phyloP scores from a whole-genome alignment of 2,113 vertebrate species.

The Cryptomyrus ogoouensis region DNA sequence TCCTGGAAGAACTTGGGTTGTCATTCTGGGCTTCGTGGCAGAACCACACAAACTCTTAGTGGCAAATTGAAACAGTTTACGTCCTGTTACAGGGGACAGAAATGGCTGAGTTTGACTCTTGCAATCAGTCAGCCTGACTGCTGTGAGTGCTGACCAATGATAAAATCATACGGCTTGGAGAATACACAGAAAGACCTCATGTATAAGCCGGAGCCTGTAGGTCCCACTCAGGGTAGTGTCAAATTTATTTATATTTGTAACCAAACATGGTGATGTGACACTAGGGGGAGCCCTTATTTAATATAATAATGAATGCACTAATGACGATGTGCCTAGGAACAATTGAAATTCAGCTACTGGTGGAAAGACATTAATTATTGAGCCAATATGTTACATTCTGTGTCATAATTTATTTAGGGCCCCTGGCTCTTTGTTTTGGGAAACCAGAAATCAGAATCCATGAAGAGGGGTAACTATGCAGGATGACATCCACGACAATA shows the following conservation, averaged over 20 bases:
- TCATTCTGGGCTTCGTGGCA: not conserved
- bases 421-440: not conserved
- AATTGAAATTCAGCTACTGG: slow-evolving; percentile 6
- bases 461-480: not conserved
- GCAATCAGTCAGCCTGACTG: not conserved
- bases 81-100: not conserved
- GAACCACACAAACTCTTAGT: not conserved
- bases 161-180: not conserved
- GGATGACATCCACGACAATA: not conserved
- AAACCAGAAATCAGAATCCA: not conserved
- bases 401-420: slow-evolving; percentile 10
- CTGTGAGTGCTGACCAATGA: not conserved
- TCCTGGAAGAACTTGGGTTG: not conserved
- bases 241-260: not conserved
- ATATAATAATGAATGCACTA: not conserved
- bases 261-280: not conserved
- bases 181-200: not conserved
- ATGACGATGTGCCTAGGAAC: not conserved
- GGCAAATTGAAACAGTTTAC: not conserved
- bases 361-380: slow-evolving; percentile 4
- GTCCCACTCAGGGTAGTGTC: not conserved
- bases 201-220: not conserved
- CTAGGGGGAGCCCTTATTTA: slow-evolving; percentile 14
- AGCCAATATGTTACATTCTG: not conserved
- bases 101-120: not conserved